Evolutionary conservation across 2,888 invertebrate species (phyloP).

Genomic region (Harpalus rufipes): DNA sequence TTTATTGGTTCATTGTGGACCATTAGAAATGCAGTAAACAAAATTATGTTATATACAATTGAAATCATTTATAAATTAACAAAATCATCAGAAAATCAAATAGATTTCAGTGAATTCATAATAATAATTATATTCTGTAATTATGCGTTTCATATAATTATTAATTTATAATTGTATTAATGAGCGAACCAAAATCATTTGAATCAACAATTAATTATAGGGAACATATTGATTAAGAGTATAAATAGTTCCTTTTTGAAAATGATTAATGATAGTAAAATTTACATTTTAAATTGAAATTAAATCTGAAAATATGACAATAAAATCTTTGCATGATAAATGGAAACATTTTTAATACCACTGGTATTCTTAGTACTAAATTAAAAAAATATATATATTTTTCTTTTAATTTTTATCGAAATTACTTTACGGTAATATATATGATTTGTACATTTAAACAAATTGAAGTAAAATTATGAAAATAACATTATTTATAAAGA

Average conservation of each 20-base stretch:
- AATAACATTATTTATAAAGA: background rate
- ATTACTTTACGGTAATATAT: no score
- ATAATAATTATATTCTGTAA: background rate
- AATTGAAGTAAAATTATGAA: background rate
- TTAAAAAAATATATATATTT: no score
- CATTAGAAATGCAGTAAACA: no score
- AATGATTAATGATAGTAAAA: constrained; percentile 10
- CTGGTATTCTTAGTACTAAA: no score
- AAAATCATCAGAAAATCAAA: background rate
- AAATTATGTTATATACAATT: background rate
- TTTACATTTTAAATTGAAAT: constrained; percentile 26
- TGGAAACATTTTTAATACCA: no score
- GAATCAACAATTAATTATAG: background rate
- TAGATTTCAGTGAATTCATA: background rate
- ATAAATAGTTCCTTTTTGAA: background rate
- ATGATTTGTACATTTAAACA: no score
- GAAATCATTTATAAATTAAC: background rate
- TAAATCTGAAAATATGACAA: no score
- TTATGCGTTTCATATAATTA: background rate
- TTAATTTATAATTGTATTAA: background rate
- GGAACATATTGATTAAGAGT: background rate
- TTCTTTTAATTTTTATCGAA: no score
- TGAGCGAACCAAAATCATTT: background rate
- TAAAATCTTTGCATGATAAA: no score
- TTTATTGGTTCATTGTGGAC: no score